Percentiles rank a stretch among this genome's conserved stretches.
Evolutionary conservation across 2,888 invertebrate species (phyloP).

Genomic region (Epistrophella euchroma): DNA sequence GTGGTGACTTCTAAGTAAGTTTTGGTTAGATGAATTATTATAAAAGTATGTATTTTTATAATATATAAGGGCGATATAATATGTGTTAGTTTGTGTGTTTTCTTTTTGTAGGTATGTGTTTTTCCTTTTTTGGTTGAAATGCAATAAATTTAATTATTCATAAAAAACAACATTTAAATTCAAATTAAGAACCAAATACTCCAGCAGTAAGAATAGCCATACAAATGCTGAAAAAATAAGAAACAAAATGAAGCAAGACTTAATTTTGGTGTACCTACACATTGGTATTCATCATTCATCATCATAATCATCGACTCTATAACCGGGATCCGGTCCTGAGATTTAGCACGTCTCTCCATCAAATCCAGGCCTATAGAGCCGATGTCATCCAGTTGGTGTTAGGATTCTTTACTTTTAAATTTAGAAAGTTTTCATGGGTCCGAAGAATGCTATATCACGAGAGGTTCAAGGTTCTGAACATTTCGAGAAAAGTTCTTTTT

Average conservation of each 20-base stretch:
- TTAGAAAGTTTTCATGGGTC: no score
- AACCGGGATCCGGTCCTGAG: neutral
- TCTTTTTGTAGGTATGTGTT: constrained; percentile 45
- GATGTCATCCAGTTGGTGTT: no score
- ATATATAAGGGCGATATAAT: constrained; percentile 31
- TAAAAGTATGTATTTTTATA: neutral
- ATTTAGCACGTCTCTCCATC: neutral
- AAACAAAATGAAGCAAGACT: neutral
- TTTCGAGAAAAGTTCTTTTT: no score
- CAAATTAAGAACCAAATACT: neutral
- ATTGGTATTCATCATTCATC: neutral
- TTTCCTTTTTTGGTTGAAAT: constrained; percentile 40
- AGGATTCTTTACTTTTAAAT: no score
- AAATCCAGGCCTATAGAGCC: neutral
- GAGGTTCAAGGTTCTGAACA: no score
- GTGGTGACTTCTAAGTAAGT: neutral
- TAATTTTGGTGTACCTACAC: neutral
- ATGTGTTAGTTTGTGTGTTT: constrained; percentile 36
- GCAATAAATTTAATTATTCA: constrained; percentile 14
- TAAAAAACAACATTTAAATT: constrained; percentile 10
- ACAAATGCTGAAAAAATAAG: neutral
- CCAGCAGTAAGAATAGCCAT: neutral
- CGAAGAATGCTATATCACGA: no score
- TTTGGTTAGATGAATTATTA: neutral
- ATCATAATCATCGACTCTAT: neutral